Evolutionary conservation across 2,797 vertebrate genomes (phyloP), one percentile per base, ranked within the genome.

Genomic region (Pelochelys cantorii): DNA sequence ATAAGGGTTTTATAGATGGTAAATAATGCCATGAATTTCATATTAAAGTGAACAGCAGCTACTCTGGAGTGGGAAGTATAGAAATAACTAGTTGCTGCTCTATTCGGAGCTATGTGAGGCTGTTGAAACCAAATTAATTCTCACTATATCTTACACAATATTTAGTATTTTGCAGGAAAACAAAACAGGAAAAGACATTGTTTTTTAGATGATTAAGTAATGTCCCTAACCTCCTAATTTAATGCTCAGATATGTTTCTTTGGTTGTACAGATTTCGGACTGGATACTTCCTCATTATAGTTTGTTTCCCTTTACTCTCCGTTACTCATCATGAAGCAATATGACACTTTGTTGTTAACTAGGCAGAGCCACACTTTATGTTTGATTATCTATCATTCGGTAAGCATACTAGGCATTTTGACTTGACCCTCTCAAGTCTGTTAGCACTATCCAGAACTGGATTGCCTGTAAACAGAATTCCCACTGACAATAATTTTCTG

Each of bases 141-240:
- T 37, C 3, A 52, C 34, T 52, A 20, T 53, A 89, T 3, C 3
- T 2, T 91, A n/a, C 13, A 62, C 27, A 75, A 57, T 6, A 5
- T 83, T 1, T 0, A 0, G 34, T 60, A 27, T 75, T 57, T 14
- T 55, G 3, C 7, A 17, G 57, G 65, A 52, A 87, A 55, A 1
- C 0, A 42, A 74, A 59, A 15, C 11, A 57, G 0, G 0, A 54
- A 42, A 79, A 81, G 2, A 11, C 6, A 37, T 60, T 5, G 11
- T 42, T 1, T 78, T 68, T 78, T 68, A 68, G 74, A 48, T 4
- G 37, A 74, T 74, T 42, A 74, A 42, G 37, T 74, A 68, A 34
- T 48, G 23, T 48, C 42, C 25, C 74, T 23, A 68, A 68, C n/a
- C 18, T 11, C 4, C n/a, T 34, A 34, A 68, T 34, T 68, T 68